Evolutionary conservation across 2,888 invertebrate species (phyloP).

Genomic region (Drosophila infuscata): DNA sequence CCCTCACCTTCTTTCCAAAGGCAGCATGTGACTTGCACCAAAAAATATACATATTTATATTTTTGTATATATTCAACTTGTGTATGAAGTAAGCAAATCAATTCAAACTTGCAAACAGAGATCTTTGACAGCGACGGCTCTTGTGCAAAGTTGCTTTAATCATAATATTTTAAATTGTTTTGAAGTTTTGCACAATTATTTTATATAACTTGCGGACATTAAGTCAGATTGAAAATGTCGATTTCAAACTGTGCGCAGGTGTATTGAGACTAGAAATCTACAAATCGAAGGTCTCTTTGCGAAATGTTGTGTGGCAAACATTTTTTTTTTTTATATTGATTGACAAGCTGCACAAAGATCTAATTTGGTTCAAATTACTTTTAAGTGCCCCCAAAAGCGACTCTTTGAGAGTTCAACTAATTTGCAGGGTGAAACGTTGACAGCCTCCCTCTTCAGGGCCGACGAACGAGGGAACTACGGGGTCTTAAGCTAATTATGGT

Average conservation of each 20-base stretch:
- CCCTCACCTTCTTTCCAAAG: background rate
- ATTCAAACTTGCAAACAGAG: slow-evolving; percentile 49
- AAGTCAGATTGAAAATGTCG: slow-evolving; percentile 6
- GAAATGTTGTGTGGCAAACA: slow-evolving; percentile 17
- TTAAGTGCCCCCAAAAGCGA: slow-evolving; percentile 60
- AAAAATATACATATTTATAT: background rate
- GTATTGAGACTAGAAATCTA: slow-evolving; percentile 16
- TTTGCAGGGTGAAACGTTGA: slow-evolving; percentile 38
- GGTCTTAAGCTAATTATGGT: slow-evolving; percentile 50
- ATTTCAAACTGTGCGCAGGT: slow-evolving; percentile 35
- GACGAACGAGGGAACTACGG: background rate
- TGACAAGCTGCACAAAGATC: slow-evolving; percentile 62
- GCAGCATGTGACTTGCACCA: slow-evolving; percentile 13
- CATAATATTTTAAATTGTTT: slow-evolving; percentile 42
- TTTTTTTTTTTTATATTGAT: slow-evolving; percentile 60
- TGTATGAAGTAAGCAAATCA: slow-evolving; percentile 55
- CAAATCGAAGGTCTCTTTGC: slow-evolving; percentile 52
- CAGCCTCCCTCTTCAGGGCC: slow-evolving; percentile 33
- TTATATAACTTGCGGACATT: slow-evolving; percentile 60
- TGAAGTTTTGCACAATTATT: slow-evolving; percentile 58
- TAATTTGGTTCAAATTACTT: slow-evolving; percentile 76
- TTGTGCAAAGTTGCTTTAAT: slow-evolving; percentile 36
- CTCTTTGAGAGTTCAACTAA: slow-evolving; percentile 36
- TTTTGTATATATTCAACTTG: background rate
- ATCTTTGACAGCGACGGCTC: slow-evolving; percentile 39